Conservation (phyloP, 2,797 vertebrate genomes). For the Trachops cirrhosus region DNA sequence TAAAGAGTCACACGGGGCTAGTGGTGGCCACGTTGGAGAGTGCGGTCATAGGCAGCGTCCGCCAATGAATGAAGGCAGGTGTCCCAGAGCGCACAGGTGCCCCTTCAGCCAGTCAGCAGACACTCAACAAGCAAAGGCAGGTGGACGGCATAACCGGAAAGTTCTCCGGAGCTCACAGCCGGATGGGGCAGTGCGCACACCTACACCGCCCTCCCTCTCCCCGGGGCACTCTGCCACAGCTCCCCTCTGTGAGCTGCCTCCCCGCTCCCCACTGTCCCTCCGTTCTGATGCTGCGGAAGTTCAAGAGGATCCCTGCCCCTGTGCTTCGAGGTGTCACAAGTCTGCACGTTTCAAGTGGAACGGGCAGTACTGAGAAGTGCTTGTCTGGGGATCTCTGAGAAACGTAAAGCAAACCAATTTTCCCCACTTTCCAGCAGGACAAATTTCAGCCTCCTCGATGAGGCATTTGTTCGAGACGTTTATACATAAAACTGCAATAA, state of each 20-base stretch:
- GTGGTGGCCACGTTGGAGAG: background rate
- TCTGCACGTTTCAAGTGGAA: background rate
- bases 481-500: slow-evolving; percentile 44
- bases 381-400: background rate
- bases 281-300: background rate
- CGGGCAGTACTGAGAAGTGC: background rate
- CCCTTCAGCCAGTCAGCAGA: background rate
- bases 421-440: background rate
- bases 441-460: slow-evolving; percentile 13
- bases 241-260: background rate
- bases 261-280: background rate
- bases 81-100: background rate
- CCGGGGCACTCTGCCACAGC: background rate
- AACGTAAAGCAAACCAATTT: background rate
- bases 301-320: background rate
- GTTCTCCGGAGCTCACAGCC: background rate
- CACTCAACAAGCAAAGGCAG: background rate
- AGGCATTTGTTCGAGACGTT: slow-evolving; percentile 44
- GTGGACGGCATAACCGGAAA: rapidly evolving
- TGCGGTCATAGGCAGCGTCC: background rate
- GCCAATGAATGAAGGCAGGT: background rate
- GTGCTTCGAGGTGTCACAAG: too few relatives aligned
- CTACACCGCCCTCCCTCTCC: too few relatives aligned
- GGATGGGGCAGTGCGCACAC: too few relatives aligned
- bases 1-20: background rate